Base-by-base conservation (phyloP, 2,888 invertebrate species). In the Ormia ochracea region DNA sequence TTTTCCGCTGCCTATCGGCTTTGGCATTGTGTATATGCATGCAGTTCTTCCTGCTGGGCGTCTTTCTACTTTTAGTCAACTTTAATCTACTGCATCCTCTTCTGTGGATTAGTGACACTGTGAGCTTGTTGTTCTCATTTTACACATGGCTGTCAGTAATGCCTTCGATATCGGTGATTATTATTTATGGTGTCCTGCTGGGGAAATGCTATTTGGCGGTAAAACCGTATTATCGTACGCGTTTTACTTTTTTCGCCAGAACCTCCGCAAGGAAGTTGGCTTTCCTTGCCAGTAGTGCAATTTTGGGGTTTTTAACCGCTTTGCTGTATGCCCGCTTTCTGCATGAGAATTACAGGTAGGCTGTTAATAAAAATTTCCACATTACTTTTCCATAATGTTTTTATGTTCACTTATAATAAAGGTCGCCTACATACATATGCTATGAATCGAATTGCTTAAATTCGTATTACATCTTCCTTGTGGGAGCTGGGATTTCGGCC, bases 111-210 rank as follows among this genome's bases (percentile, higher is more conserved):
- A 85, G 90, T 31, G 91, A 91, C 38, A 92, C 93, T 0, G 88
- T 94, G 81, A 84, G 90, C 14, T 91, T 93, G 12, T 90, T 94
- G 41, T 85, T 88, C 74, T 89, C 89, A 10, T 83, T 87, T 17
- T 88, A 92, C 86, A 94, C 94, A 88, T 92, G 93, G 90, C 86
- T 93, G 0, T 93, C 93, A 83, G 91, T 94, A 52, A 88, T 93
- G 26, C 92, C 94, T 0, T 91, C 95, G 17, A 90, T 92, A 10
- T 86, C 91, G 26, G 91, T 94, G 1, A 92, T 94, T 9, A 92
- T 94, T 78, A 91, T 93, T 5, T 94, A 94, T 89, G 94, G 94
- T n/a, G 90, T 94, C 43, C 91, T 94, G 36, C 93, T 93, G 85
- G 93, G 93, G 52, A 94, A 93, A 85, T 93, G 93, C 82, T 94